These are phyloP conservation scores for Peromyscus aztecus DNA, from an alignment of 2,797 vertebrate species.

Conservation along the genomic window DNA sequence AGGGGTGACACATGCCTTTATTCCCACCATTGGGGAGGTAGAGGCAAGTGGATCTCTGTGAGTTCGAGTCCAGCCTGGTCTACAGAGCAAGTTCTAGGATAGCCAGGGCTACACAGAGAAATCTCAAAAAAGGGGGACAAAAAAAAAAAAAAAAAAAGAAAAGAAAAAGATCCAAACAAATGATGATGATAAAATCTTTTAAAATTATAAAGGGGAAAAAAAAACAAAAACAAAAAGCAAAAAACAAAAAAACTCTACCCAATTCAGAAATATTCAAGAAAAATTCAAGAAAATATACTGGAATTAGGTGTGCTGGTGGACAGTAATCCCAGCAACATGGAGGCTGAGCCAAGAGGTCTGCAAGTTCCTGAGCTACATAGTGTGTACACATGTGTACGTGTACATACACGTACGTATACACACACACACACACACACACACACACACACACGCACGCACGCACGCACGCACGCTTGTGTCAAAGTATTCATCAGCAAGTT, in stretches of 20 bases:
- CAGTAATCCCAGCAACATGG: background rate
- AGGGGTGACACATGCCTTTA: background rate
- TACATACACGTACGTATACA: background rate
- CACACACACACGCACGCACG: background rate
- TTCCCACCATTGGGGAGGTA: background rate
- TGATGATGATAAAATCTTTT: background rate
- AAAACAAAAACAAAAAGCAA: slow-evolving; percentile 20
- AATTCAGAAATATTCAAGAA: slow-evolving; percentile 9
- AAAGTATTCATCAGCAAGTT: background rate
- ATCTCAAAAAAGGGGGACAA: no score
- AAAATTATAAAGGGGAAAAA: slow-evolving; percentile 30
- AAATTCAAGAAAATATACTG: background rate
- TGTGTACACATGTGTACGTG: background rate
- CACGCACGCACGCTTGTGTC: background rate
- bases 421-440: background rate
- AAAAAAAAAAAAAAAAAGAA: background rate
- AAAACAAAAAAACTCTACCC: slow-evolving; percentile 3
- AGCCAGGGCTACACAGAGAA: background rate
- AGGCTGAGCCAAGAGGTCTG: background rate
- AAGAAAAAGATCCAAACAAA: background rate
- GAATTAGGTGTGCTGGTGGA: no score
- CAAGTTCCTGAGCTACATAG: background rate
- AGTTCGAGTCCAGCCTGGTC: background rate
- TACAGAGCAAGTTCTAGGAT: background rate
- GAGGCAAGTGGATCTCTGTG: background rate